Evolutionary conservation across 2,888 invertebrate genomes (phyloP).

Genomic region (Polyommatus iphigenia): DNA sequence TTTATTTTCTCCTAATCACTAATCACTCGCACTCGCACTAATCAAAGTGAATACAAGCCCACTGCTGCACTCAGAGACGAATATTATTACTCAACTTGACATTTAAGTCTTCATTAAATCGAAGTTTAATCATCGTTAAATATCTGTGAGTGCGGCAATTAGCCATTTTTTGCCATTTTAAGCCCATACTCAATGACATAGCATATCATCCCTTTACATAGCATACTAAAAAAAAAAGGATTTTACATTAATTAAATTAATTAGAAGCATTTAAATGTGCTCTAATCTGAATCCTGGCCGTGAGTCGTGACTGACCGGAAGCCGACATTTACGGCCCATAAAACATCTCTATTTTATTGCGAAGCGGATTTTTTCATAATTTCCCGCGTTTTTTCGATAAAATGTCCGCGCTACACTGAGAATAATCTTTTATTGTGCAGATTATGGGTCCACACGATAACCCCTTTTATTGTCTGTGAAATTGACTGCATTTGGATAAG

Average conservation of each 20-base stretch:
- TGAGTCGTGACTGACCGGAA: neutral
- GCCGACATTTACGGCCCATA: constrained; percentile 7
- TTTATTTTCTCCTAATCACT: too few relatives aligned
- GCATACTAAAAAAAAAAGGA: too few relatives aligned
- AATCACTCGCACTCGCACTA: too few relatives aligned
- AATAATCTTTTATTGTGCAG: constrained; percentile 14
- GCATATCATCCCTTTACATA: too few relatives aligned
- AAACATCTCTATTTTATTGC: constrained; percentile 9
- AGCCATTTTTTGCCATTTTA: too few relatives aligned
- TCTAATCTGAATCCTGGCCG: neutral
- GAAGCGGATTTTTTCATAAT: neutral
- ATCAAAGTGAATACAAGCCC: too few relatives aligned
- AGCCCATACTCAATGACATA: too few relatives aligned
- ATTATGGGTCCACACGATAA: neutral
- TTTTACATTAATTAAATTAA: neutral
- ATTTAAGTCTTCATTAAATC: too few relatives aligned
- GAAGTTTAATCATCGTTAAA: too few relatives aligned
- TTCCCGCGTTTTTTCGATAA: constrained; percentile 16
- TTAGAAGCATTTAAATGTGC: neutral
- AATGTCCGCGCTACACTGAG: neutral
- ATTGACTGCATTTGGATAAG: constrained; percentile 12
- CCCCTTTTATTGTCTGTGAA: constrained; percentile 12
- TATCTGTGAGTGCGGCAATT: too few relatives aligned
- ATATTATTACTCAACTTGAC: too few relatives aligned
- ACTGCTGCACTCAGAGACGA: too few relatives aligned